phyloP scores from a whole-genome alignment of 2,797 vertebrate species.

The Pipistrellus pipistrellus region DNA sequence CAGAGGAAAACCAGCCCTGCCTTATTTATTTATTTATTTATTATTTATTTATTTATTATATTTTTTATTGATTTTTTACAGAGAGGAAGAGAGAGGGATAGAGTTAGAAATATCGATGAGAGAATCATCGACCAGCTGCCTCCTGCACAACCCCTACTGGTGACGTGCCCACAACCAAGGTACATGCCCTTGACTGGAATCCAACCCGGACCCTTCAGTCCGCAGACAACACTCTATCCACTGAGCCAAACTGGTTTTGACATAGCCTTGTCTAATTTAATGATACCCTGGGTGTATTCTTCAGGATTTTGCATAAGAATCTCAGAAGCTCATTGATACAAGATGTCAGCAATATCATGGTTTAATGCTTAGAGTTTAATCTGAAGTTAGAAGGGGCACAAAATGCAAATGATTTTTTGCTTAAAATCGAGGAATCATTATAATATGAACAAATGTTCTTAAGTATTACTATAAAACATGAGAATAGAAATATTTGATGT shows the following conservation, averaged over 20 bases:
- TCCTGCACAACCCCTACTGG: no score
- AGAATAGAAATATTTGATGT: conserved; percentile 83
- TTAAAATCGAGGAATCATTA: conserved; percentile 75
- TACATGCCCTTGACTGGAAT: no score
- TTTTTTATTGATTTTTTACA: no score
- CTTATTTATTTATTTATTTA: conserved; percentile 71
- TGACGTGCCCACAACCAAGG: no score
- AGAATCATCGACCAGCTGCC: no score
- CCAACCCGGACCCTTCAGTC: no score
- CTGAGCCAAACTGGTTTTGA: no score
- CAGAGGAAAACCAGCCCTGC: conserved; percentile 82
- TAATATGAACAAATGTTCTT: conserved; percentile 75
- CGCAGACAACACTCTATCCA: no score
- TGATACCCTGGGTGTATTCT: conserved; percentile 86
- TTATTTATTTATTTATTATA: no score
- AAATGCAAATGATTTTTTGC: conserved; percentile 77
- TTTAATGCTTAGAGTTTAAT: conserved; percentile 83
- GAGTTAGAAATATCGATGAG: no score
- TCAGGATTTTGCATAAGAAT: conserved; percentile 83
- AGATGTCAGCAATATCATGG: conserved; percentile 83
- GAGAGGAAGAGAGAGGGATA: no score
- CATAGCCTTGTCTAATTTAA: conserved; percentile 83
- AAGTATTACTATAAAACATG: conserved; percentile 81
- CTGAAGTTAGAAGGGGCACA: conserved; percentile 77
- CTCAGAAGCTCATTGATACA: conserved; percentile 82